Evolutionary conservation across 1,140 invertebrate genomes (phyloP).

Genomic region (Bombus pascuorum): DNA sequence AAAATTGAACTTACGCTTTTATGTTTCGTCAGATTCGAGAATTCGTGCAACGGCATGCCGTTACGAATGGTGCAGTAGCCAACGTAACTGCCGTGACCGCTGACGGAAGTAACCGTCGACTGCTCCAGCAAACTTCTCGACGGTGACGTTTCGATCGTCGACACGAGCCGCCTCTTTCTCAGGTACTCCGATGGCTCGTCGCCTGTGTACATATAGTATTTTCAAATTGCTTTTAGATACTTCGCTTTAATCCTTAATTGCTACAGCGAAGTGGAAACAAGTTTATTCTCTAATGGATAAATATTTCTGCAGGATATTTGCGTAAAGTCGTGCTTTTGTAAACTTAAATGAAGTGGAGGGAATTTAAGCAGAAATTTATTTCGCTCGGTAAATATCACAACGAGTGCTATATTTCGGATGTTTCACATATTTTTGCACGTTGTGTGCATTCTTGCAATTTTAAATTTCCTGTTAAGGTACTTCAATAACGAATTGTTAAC

Average conservation of each 20-base stretch:
- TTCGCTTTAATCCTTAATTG: background rate
- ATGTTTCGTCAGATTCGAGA: slow-evolving; percentile 80
- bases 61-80: slow-evolving; percentile 88
- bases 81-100: slow-evolving; percentile 82
- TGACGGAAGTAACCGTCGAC: slow-evolving; percentile 77
- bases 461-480: background rate
- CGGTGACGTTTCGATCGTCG: slow-evolving; percentile 90
- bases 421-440: background rate
- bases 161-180: slow-evolving; percentile 88
- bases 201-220: slow-evolving; percentile 46
- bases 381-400: background rate
- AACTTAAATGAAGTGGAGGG: background rate
- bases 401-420: background rate
- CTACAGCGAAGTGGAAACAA: background rate
- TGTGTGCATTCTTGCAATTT: background rate
- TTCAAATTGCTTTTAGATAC: background rate
- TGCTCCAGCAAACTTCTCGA: slow-evolving; percentile 85
- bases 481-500: background rate
- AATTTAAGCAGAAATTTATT: background rate
- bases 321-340: background rate
- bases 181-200: slow-evolving; percentile 84
- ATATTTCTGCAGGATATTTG: background rate
- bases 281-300: background rate
- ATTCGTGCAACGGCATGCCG: slow-evolving; percentile 86
- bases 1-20: slow-evolving; percentile 75